Percentiles rank a stretch among this genome's conserved stretches.
Conservation (phyloP, 2,113 vertebrate genomes). For the Okapia johnstoni region DNA sequence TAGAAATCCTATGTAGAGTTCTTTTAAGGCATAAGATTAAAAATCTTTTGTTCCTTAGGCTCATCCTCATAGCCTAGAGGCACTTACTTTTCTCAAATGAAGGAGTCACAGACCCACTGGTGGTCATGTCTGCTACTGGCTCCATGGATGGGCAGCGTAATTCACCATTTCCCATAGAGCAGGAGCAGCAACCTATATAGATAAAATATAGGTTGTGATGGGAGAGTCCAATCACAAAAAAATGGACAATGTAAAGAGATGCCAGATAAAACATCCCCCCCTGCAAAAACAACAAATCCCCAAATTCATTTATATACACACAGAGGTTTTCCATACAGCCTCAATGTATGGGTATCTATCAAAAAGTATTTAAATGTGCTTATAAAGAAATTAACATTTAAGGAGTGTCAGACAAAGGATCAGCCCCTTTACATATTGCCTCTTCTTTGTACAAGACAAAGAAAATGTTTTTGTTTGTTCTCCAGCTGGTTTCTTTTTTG, state of each 20-base stretch:
- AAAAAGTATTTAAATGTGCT: not conserved
- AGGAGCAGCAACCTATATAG: conserved; percentile 86
- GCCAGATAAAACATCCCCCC: not conserved
- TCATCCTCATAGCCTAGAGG: not conserved
- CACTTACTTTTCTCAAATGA: conserved; percentile 83
- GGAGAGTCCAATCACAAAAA: not conserved
- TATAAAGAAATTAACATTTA: not conserved
- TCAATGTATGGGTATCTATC: not conserved
- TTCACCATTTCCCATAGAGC: conserved; percentile 79
- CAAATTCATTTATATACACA: not conserved
- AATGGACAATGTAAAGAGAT: not conserved
- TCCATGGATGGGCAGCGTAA: conserved; percentile 75
- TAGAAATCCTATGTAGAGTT: not conserved
- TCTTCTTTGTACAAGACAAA: not conserved
- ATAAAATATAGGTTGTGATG: conserved; percentile 1
- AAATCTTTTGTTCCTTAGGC: not conserved
- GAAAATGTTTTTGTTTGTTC: not conserved
- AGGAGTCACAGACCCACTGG: conserved; percentile 63
- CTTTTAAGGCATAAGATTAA: not conserved
- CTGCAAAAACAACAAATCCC: not conserved
- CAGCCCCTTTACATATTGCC: not conserved
- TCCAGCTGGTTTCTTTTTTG: not conserved
- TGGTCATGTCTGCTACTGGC: conserved; percentile 68
- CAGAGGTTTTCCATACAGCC: not conserved
- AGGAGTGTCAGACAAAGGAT: not conserved